These are phyloP conservation scores for Drosophila setifemur DNA, from an alignment of 1,140 invertebrate genomes.

Conservation along the genomic window DNA sequence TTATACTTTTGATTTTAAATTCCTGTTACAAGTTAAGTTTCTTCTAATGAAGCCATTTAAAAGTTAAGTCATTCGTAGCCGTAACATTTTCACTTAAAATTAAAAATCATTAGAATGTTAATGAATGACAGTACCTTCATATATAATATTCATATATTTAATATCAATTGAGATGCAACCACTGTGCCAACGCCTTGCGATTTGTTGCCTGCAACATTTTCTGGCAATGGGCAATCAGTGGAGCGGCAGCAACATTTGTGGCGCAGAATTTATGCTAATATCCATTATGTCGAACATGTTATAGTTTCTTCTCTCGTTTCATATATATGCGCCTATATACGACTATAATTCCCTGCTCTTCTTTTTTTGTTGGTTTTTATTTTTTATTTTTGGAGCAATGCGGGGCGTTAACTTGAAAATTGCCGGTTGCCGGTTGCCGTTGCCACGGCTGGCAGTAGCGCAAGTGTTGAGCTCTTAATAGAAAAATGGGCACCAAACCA, in stretches of 20 bases:
- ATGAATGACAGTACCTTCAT: too few species aligned
- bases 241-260: constrained; percentile 61
- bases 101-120: too few species aligned
- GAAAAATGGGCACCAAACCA: constrained; percentile 52
- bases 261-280: constrained; percentile 78
- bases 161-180: not conserved
- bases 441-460: constrained; percentile 63
- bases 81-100: too few species aligned
- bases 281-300: constrained; percentile 80
- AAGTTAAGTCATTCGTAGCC: too few species aligned
- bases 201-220: constrained; percentile 66
- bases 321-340: constrained; percentile 20
- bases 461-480: constrained; percentile 81
- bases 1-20: too few species aligned
- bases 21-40: too few species aligned
- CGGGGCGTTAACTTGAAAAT: constrained; percentile 78
- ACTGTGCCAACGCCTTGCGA: constrained; percentile 39
- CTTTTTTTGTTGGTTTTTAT: not conserved
- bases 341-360: not conserved
- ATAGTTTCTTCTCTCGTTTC: constrained; percentile 60
- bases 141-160: too few species aligned
- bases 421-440: constrained; percentile 55
- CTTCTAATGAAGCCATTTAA: too few species aligned
- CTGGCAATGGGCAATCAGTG: constrained; percentile 64
- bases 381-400: constrained; percentile 42